Evolutionary conservation across 2,113 vertebrate genomes (phyloP).

Genomic region (Nerophis lumbriciformis): DNA sequence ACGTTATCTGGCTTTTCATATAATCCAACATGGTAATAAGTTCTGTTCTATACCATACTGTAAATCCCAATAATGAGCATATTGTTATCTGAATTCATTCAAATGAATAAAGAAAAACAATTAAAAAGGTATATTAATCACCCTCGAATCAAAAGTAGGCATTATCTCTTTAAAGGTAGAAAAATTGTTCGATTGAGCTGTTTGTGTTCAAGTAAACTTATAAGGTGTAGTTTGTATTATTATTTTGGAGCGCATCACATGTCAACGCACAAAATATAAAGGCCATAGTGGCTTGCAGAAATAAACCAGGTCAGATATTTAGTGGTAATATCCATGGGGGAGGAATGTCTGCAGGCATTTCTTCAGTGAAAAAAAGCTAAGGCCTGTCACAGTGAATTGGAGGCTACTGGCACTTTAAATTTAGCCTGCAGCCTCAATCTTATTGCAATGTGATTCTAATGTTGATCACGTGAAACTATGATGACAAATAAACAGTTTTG

Average conservation of each 20-base stretch:
- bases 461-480: constrained; percentile 8
- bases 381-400: constrained; percentile 62
- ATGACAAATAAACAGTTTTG: neutral
- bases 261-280: constrained; percentile 12
- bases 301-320: constrained; percentile 63
- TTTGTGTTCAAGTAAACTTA: no score
- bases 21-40: no score
- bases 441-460: constrained; percentile 17
- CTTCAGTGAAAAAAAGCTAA: constrained; percentile 38
- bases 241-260: neutral
- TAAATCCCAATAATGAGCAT: no score
- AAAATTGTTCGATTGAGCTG: no score
- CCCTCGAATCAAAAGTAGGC: no score
- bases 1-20: no score
- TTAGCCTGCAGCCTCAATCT: constrained; percentile 46
- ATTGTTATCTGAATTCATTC: no score
- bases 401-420: constrained; percentile 21
- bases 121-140: no score
- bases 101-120: no score
- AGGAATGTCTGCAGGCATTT: constrained; percentile 43
- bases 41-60: no score
- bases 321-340: constrained; percentile 32
- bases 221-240: neutral
- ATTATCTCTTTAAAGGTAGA: no score
- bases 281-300: constrained; percentile 28